Percentiles rank a stretch among this genome's conserved stretches.
Conservation (phyloP, 1,140 invertebrate species). For the Drosophila kanapiae region DNA sequence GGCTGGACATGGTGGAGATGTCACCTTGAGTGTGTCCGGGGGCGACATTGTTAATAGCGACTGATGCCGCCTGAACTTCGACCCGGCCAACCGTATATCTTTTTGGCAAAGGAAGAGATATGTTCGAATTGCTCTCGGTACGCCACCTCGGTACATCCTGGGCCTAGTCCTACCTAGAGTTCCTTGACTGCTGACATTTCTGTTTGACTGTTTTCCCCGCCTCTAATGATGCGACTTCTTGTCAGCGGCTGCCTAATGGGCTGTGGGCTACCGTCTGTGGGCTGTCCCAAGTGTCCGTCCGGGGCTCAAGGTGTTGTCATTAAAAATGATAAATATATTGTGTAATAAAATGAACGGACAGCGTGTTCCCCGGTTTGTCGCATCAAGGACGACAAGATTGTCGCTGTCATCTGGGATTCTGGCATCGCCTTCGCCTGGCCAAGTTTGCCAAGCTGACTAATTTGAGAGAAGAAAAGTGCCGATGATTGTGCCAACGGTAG, state of each 20-base stretch:
- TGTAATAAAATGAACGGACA: slow-evolving; percentile 47
- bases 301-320: slow-evolving; percentile 63
- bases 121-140: slow-evolving; percentile 14
- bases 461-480: slow-evolving; percentile 15
- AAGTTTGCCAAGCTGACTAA: slow-evolving; percentile 11
- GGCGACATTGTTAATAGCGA: slow-evolving; percentile 47
- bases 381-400: slow-evolving; percentile 21
- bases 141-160: slow-evolving; percentile 12
- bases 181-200: slow-evolving; percentile 10
- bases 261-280: background rate
- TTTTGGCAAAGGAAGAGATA: slow-evolving; percentile 11
- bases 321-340: slow-evolving; percentile 72
- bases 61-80: slow-evolving; percentile 23
- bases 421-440: background rate
- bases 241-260: slow-evolving; percentile 10
- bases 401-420: slow-evolving; percentile 6
- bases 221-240: slow-evolving; percentile 55
- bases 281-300: slow-evolving; percentile 5
- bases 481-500: slow-evolving; percentile 4
- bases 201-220: slow-evolving; percentile 2
- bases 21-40: background rate
- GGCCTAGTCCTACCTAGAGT: slow-evolving; percentile 1
- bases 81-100: slow-evolving; percentile 1
- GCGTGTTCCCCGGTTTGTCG: slow-evolving; percentile 6
- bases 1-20: background rate